phyloP scores from a whole-genome alignment of 2,888 invertebrate genomes.

The Asteroscopus sphinx region DNA sequence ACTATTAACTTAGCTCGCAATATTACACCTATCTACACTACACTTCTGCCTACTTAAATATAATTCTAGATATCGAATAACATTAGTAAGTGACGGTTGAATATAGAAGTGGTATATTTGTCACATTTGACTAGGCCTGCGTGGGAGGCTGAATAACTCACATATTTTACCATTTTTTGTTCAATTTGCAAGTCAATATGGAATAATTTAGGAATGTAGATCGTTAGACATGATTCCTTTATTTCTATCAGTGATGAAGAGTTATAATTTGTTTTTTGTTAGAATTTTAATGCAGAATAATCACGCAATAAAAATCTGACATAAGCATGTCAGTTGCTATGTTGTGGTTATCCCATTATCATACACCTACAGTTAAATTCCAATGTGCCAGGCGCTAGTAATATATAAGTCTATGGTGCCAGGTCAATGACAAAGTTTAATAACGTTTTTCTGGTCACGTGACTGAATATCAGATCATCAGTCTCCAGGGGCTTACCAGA shows the following conservation, averaged over 20 bases:
- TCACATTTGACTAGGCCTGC: conserved; percentile 25
- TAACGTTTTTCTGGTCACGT: neutral
- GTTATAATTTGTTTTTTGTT: conserved; percentile 3
- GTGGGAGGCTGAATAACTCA: conserved; percentile 45
- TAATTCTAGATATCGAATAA: neutral
- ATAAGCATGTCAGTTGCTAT: neutral
- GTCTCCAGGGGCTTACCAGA: too few species aligned
- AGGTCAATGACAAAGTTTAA: conserved; percentile 4
- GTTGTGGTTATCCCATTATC: conserved; percentile 7
- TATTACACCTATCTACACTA: conserved; percentile 1
- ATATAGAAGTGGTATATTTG: conserved; percentile 22
- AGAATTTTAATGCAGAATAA: neutral
- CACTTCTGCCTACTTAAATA: conserved; percentile 1
- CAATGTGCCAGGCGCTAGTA: conserved; percentile 5
- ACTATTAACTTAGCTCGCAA: conserved; percentile 31
- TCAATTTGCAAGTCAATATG: conserved; percentile 48
- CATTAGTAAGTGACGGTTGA: conserved; percentile 9
- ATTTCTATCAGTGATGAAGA: conserved; percentile 25
- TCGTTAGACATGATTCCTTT: conserved; percentile 13
- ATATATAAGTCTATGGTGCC: too few species aligned
- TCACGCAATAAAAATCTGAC: neutral
- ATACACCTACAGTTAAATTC: conserved; percentile 17
- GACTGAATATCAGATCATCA: neutral
- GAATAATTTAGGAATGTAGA: conserved; percentile 28
- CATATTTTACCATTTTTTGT: conserved; percentile 45